Evolutionary conservation across 1,140 invertebrate species (phyloP).

Genomic region (Pentalonia nigronervosa): DNA sequence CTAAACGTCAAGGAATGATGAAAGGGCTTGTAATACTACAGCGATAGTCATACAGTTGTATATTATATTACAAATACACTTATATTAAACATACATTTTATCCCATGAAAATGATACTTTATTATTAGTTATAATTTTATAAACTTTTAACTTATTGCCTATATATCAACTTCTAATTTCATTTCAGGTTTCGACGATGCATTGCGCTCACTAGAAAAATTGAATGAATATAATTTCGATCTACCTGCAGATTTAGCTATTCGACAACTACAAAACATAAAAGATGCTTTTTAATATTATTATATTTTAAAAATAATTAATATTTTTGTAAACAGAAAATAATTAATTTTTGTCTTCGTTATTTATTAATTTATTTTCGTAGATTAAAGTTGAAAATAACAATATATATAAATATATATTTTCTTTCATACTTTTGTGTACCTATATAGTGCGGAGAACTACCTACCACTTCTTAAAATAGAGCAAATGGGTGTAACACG

Average conservation of each 20-base stretch:
- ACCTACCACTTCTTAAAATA: too few species aligned
- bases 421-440: background rate
- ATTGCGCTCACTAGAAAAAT: constrained; percentile 85
- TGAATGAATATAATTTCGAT: constrained; percentile 88
- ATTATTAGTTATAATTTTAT: background rate
- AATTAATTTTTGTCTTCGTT: constrained; percentile 6
- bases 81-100: too few species aligned
- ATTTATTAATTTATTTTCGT: constrained; percentile 16
- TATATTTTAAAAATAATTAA: background rate
- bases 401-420: background rate
- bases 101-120: too few species aligned
- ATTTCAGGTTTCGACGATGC: constrained; percentile 91
- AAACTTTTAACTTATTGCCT: background rate
- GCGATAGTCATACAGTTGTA: too few species aligned
- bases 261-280: constrained; percentile 95
- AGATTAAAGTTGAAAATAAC: background rate
- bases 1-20: too few species aligned
- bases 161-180: constrained; percentile 31
- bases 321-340: constrained; percentile 27
- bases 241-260: constrained; percentile 95
- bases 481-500: too few species aligned
- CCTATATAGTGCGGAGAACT: too few species aligned
- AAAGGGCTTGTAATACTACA: too few species aligned
- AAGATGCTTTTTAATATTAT: constrained; percentile 84
- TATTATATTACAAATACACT: too few species aligned